Conservation (phyloP, 2,113 vertebrate genomes). For the Beaufortia kweichowensis region DNA sequence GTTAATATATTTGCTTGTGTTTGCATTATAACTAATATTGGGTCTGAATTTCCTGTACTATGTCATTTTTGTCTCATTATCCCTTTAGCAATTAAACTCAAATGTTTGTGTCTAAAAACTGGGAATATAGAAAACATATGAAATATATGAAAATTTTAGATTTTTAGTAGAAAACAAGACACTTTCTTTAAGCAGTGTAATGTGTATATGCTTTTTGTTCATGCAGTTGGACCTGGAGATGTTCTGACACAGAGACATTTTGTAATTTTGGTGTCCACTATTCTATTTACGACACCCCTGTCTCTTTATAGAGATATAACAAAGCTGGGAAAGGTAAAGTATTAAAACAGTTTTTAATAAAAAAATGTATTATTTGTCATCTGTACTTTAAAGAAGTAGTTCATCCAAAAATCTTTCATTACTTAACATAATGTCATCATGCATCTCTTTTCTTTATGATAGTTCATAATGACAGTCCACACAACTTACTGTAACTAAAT, state of each 20-base stretch:
- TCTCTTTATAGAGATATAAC: constrained; percentile 86
- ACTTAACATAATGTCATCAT: neutral
- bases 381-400: neutral
- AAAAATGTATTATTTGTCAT: neutral
- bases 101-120: too few relatives aligned
- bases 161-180: too few relatives aligned
- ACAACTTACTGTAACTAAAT: too few relatives aligned
- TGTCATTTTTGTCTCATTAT: neutral
- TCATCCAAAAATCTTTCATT: neutral
- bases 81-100: too few relatives aligned
- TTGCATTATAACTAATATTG: neutral
- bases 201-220: neutral
- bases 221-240: constrained; percentile 79
- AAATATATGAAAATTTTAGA: too few relatives aligned
- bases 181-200: too few relatives aligned
- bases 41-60: neutral
- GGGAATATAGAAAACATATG: too few relatives aligned
- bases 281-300: constrained; percentile 83
- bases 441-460: neutral
- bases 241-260: constrained; percentile 81
- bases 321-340: constrained; percentile 87
- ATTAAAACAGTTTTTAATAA: neutral
- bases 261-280: constrained; percentile 83
- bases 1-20: neutral
- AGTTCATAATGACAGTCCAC: neutral